Evolutionary conservation across 2,888 invertebrate genomes (phyloP), one percentile per base, ranked within the genome.

Genomic region (Plutella xylostella): DNA sequence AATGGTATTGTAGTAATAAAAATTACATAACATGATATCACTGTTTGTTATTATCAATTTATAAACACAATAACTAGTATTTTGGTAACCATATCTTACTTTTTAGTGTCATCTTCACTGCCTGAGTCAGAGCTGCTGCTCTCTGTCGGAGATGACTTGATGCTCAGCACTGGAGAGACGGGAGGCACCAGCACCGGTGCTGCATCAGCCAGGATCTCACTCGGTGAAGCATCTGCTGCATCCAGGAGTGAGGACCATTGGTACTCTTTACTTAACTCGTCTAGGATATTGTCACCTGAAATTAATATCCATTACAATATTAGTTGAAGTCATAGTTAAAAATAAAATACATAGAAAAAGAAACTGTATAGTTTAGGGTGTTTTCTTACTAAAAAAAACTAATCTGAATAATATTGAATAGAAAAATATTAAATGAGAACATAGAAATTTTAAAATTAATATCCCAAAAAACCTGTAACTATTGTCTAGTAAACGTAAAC

Each of bases 91-190:
- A n/a, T n/a, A n/a, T n/a, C n/a, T n/a, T 42, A 82, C 82, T 74
- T 82, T 56, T 79, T 83, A 22, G 71, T 75, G 51, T 83, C 83
- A 75, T 83, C 83, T 51, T 83, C 83, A 63, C 83, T 83, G 28
- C 83, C 72, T 15, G 82, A 83, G 57, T 83, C 83, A 3, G 79
- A 79, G 48, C 59, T 72, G 50, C 80, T 76, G 51, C 73, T 80
- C 41, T 68, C 68, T 51, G 68, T 71, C 11, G 68, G 65, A 12
- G 78, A 78, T 19, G 79, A 78, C 48, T 77, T 76, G 18, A 68
- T 59, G 48, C 79, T 80, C 41, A 68, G 48, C 11, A 64, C 58
- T 12, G 82, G 80, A 39, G 83, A 80, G 58, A 76, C 68, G 1
- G 76, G 72, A 12, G 78, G 72, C 20, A 77, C 62, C 37, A 83